Base-by-base conservation (phyloP, 2,888 invertebrate species). In the Dysmachus trigonus region DNA sequence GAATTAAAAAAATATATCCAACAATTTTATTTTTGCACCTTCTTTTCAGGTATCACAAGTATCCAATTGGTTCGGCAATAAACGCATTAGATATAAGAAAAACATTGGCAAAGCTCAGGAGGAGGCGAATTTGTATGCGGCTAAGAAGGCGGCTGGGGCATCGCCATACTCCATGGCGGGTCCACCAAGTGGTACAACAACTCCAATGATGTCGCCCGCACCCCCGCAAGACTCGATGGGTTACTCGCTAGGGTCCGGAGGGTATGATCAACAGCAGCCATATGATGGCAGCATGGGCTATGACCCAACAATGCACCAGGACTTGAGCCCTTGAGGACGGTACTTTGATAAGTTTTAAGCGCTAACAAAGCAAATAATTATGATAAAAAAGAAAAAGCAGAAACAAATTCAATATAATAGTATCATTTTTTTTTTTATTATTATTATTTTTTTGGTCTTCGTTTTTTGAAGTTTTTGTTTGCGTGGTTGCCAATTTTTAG, bases 11-110 rank as follows among this genome's bases (percentile, higher is more conserved):
- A 76, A 73, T 71, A 47, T 47, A 13, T 15, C 30, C 38, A 77
- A 77, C 41, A 85, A 30, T 62, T 18, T 62, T 62, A 22, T 62
- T 22, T 18, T 62, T 22, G 27, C 10, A n/a, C 62, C 10, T 73
- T 51, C 35, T 27, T 73, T 38, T 51, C 22, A 91, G 92, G 92
- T 92, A 18, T 93, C 92, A 8, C 94, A 97, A 97, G 98, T 99
- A 88, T 99, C 98, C 89, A 99, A 99, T 95, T 99, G 99, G 99
- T 99, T 99, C 92, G 99, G 99, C 89, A 99, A 99, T 94, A 99
- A 99, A 93, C 96, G 99, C 91, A 99, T 99, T 93, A 96, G 99
- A 90, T 99, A 99, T 94, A 99, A 99, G 96, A 99, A 99, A 94
- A 99, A 99, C 93, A 99, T 99, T 89, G 99, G 98, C 90, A 99